phyloP scores from a whole-genome alignment of 2,888 invertebrate species.

The Amblyjoppa fuscipennis region DNA sequence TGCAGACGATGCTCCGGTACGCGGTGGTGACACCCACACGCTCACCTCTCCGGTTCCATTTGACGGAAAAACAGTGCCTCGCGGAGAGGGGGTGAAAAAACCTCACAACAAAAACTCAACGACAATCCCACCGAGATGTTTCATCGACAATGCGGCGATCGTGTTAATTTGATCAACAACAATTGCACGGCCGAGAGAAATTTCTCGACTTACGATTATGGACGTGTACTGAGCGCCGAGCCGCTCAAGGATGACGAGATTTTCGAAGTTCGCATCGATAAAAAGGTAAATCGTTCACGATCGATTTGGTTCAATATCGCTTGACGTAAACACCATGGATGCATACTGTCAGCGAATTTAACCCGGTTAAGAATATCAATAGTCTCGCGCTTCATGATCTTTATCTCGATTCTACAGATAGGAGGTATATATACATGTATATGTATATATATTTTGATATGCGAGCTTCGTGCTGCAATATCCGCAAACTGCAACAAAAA shows the following conservation, averaged over 20 bases:
- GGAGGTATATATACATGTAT: constrained; percentile 1
- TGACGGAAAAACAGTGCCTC: constrained; percentile 52
- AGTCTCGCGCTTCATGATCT: neutral
- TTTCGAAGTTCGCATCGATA: constrained; percentile 95
- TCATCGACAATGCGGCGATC: constrained; percentile 93
- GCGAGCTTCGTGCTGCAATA: neutral
- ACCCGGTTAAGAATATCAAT: neutral
- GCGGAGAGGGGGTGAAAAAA: constrained; percentile 52
- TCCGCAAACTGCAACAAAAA: neutral
- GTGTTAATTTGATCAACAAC: constrained; percentile 93
- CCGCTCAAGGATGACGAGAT: constrained; percentile 93
- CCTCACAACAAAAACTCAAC: constrained; percentile 42
- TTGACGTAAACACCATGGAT: neutral
- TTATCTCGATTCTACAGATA: neutral
- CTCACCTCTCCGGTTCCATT: constrained; percentile 60
- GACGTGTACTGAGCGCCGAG: constrained; percentile 93
- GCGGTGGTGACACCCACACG: constrained; percentile 69
- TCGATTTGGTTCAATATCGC: neutral
- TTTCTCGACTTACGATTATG: constrained; percentile 94
- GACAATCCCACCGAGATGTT: constrained; percentile 85
- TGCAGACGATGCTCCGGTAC: constrained; percentile 70
- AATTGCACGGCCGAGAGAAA: constrained; percentile 93
- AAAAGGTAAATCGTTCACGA: constrained; percentile 89
- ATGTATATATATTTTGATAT: neutral
- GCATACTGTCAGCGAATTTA: neutral